Conservation (phyloP, 2,113 vertebrate genomes). For the Pimephales promelas region DNA sequence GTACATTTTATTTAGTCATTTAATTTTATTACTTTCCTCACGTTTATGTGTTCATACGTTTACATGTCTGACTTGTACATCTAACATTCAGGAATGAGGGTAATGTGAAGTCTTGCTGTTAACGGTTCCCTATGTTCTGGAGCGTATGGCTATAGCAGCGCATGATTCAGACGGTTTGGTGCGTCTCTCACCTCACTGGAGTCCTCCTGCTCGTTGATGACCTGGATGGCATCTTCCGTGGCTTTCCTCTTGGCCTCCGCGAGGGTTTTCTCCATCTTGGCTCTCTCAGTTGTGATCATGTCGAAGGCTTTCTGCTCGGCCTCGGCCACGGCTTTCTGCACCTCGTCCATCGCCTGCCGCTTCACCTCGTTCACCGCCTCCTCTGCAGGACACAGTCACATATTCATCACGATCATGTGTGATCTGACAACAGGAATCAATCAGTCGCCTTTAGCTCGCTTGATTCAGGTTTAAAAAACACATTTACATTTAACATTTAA, state of each 20-base stretch:
- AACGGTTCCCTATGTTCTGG: too few species aligned
- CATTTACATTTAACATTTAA: too few species aligned
- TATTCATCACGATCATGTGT: neutral
- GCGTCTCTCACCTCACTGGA: slow-evolving; percentile 88
- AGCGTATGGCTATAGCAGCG: neutral
- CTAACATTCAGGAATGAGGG: too few species aligned
- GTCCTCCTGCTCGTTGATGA: slow-evolving; percentile 97
- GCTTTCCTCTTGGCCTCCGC: slow-evolving; percentile 93
- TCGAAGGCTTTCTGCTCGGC: slow-evolving; percentile 98
- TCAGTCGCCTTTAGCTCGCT: too few species aligned
- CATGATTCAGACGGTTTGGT: neutral
- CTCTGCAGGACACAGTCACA: slow-evolving; percentile 72
- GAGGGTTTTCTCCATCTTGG: slow-evolving; percentile 97
- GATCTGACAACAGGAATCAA: too few species aligned
- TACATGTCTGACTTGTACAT: too few species aligned
- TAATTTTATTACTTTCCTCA: too few species aligned
- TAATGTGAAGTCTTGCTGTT: too few species aligned
- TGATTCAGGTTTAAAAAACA: too few species aligned
- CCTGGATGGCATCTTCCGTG: slow-evolving; percentile 91
- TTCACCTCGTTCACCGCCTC: slow-evolving; percentile 99
- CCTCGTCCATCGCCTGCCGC: slow-evolving; percentile 98
- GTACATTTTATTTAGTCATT: too few species aligned
- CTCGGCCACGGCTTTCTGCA: slow-evolving; percentile 96
- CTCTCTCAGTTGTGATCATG: slow-evolving; percentile 93
- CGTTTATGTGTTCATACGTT: too few species aligned